Evolutionary conservation across 1,140 invertebrate species (phyloP).

Genomic region (Bursaphelenchus mucronatus): DNA sequence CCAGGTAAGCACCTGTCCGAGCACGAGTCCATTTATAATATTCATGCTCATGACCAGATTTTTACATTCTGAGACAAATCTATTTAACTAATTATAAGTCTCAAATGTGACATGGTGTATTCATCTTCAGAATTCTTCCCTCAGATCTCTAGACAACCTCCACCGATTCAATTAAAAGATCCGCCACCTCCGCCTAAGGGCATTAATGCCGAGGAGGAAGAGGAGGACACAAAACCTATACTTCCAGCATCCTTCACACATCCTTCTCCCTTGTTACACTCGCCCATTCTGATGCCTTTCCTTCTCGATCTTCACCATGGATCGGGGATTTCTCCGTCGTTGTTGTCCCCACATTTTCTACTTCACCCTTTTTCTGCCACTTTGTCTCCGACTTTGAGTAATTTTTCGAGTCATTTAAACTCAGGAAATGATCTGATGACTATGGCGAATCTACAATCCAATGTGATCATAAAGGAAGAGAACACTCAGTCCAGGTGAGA

Average conservation of each 20-base stretch:
- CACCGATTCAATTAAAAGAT: slow-evolving; percentile 20
- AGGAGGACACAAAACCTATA: slow-evolving; percentile 9
- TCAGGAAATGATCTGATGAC: neutral
- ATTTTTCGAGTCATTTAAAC: neutral
- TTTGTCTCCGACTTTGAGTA: neutral
- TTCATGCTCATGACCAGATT: too few species aligned
- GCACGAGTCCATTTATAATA: too few species aligned
- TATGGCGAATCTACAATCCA: neutral
- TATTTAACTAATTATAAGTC: too few species aligned
- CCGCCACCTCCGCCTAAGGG: slow-evolving; percentile 15
- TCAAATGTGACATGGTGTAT: too few species aligned
- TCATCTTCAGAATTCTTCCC: too few species aligned
- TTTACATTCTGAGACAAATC: too few species aligned
- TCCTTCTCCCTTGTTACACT: slow-evolving; percentile 9
- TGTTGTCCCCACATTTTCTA: neutral
- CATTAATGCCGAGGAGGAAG: neutral
- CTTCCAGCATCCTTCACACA: slow-evolving; percentile 13
- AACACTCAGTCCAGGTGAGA: neutral
- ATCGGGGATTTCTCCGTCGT: neutral
- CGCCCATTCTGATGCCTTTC: slow-evolving; percentile 2
- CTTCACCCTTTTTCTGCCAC: neutral
- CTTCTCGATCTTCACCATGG: slow-evolving; percentile 14
- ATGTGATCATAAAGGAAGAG: slow-evolving; percentile 5
- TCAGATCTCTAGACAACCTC: slow-evolving; percentile 13
- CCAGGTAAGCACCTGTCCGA: too few species aligned